These are phyloP conservation scores for Cryptocheilus praepositus DNA, from an alignment of 2,888 invertebrate species.

Conservation along the genomic window DNA sequence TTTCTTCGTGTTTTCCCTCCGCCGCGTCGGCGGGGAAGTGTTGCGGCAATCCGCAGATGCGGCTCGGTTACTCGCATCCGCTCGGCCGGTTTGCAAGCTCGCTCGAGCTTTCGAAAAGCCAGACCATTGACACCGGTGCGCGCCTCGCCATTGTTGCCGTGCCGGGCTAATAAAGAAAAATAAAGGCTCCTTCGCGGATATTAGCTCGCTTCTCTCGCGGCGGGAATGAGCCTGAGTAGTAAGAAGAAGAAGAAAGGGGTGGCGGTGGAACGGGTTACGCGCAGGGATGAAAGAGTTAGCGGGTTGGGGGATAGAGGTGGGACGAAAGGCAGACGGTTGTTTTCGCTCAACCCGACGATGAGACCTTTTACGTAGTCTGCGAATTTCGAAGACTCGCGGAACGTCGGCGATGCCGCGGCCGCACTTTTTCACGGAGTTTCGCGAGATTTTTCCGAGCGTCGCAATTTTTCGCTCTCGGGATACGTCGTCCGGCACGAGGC, in stretches of 20 bases:
- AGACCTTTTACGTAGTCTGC: background rate
- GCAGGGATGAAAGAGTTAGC: background rate
- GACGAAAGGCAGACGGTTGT: background rate
- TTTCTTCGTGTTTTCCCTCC: slow-evolving; percentile 11
- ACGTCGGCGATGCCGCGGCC: too few species aligned
- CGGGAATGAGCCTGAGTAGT: slow-evolving; percentile 6
- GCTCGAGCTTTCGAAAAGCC: slow-evolving; percentile 52
- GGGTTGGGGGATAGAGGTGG: background rate
- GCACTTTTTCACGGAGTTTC: too few species aligned
- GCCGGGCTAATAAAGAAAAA: slow-evolving; percentile 66
- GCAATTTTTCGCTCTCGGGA: too few species aligned
- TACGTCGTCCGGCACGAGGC: too few species aligned
- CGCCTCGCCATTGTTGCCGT: slow-evolving; percentile 47
- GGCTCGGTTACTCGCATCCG: slow-evolving; percentile 16
- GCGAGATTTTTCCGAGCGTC: too few species aligned
- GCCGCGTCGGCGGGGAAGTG: slow-evolving; percentile 37
- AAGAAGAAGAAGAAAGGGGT: background rate
- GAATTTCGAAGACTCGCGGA: slow-evolving; percentile 1
- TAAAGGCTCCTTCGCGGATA: slow-evolving; percentile 62
- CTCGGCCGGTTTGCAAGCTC: background rate
- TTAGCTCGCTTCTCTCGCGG: slow-evolving; percentile 49
- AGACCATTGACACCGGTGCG: slow-evolving; percentile 57
- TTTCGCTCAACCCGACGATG: background rate
- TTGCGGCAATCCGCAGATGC: slow-evolving; percentile 50
- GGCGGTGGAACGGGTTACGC: background rate